These are phyloP conservation scores for Cancer borealis DNA, from an alignment of 2,888 invertebrate species.

Conservation along the genomic window DNA sequence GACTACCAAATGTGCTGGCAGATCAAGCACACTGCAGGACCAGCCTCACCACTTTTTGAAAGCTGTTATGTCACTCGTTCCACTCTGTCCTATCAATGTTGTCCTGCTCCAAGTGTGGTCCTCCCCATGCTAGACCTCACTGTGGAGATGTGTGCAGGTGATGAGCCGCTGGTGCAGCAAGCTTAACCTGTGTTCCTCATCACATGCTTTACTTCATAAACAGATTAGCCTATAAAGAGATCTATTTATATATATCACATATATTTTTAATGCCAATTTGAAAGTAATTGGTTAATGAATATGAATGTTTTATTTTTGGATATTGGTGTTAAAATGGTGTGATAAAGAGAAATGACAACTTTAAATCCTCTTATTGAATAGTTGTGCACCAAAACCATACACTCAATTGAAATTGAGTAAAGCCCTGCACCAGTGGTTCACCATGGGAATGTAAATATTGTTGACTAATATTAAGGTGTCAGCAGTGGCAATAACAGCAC, in stretches of 20 bases:
- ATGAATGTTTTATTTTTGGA: conserved; percentile 21
- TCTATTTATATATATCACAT: conserved; percentile 38
- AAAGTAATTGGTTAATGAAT: conserved; percentile 12
- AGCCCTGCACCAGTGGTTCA: conserved; percentile 49
- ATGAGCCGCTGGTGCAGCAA: conserved; percentile 15
- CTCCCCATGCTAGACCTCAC: background rate
- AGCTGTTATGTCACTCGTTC: conserved; percentile 14
- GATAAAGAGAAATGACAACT: conserved; percentile 13
- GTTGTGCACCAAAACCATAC: background rate
- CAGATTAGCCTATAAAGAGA: conserved; percentile 31
- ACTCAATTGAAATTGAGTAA: background rate
- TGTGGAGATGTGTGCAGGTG: background rate
- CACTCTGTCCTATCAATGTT: conserved; percentile 33
- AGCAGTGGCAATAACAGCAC: conserved; percentile 59
- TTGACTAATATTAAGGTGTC: conserved; percentile 69
- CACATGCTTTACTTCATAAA: conserved; percentile 22
- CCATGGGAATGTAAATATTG: conserved; percentile 64
- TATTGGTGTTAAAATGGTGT: conserved; percentile 7
- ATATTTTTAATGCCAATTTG: conserved; percentile 19
- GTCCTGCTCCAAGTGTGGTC: conserved; percentile 2
- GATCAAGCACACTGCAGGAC: conserved; percentile 12
- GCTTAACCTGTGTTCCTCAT: conserved; percentile 21
- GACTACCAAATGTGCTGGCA: conserved; percentile 14
- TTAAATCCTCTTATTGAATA: conserved; percentile 35
- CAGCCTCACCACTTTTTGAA: background rate